Evolutionary conservation across 2,113 vertebrate genomes (phyloP), one percentile per base, ranked within the genome.

Genomic region (Brienomyrus longianalis): DNA sequence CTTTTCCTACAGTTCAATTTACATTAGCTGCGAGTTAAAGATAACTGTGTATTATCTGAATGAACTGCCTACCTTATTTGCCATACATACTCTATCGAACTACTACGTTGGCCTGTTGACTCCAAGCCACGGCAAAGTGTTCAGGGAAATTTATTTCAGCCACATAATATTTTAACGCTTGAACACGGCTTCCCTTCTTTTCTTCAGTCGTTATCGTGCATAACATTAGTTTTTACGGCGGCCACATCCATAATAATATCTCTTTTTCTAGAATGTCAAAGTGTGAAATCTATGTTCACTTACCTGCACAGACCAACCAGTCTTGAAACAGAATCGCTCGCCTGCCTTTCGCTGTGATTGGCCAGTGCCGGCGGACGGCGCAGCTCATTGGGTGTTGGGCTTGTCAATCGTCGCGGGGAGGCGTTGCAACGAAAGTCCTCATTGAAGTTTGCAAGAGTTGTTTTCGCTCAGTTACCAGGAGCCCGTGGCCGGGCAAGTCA

Each of bases 261-360:
- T 66, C 47, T 31, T 47, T 27, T 35, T 90, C 91, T 88, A 66
- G 88, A 31, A 90, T 91, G 92, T 93, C 91, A 92, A 92, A 93
- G 93, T 93, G 93, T 5, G 91, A 92, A 92, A 94, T 94, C 94
- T 92, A 89, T 91, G 94, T 94, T 93, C 93, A 95, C 96, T 96
- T 96, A 96, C 96, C 96, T 97, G 96, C 95, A 95, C 95, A 93
- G 95, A 94, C 95, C 96, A 95, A 95, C 96, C 96, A 95, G 95
- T 93, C 95, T 94, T 96, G 95, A 96, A 94, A 93, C 93, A 94
- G 93, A 92, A 92, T 90, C 93, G 93, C 94, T 95, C 94, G 92
- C 93, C 95, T 80, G 93, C 94, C 94, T 93, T 91, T 83, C 86
- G 50, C 86, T 89, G 88, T 92, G 93, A 96, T 96, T 97, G 94